phyloP scores from a whole-genome alignment of 2,113 vertebrate genomes.

The Genyomyrus donnyi region DNA sequence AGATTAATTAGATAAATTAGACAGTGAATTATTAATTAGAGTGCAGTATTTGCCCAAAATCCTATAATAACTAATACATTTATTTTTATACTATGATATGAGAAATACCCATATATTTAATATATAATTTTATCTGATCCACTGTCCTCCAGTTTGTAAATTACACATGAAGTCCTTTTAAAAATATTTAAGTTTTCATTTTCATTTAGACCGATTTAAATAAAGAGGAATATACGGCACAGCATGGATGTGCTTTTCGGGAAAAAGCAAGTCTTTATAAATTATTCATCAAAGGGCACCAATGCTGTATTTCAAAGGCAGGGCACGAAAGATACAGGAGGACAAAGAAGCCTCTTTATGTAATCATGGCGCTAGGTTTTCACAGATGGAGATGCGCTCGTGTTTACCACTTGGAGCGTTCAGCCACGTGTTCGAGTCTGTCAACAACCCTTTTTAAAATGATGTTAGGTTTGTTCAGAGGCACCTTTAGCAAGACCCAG shows the following conservation, averaged over 20 bases:
- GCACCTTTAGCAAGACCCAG: neutral
- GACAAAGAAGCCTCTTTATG: neutral
- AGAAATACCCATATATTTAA: neutral
- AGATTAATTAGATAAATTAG: neutral
- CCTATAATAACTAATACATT: neutral
- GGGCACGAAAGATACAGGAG: neutral
- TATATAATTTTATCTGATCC: neutral
- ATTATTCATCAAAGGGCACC: slow-evolving; percentile 12
- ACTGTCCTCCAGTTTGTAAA: neutral
- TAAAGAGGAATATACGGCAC: neutral
- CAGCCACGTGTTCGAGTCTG: neutral
- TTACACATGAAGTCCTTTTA: neutral
- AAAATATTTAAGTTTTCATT: neutral
- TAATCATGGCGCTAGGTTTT: neutral
- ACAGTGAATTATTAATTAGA: neutral
- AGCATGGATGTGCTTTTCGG: neutral
- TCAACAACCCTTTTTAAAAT: neutral
- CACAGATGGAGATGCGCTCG: neutral
- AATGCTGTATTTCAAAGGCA: slow-evolving; percentile 16
- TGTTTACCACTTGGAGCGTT: neutral
- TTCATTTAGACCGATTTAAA: neutral
- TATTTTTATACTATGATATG: neutral
- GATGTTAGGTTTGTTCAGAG: neutral
- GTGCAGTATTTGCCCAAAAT: neutral
- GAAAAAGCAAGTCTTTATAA: neutral